These are phyloP conservation scores for Cyprinodon diabolis DNA, from an alignment of 2,797 vertebrate species.

Conservation along the genomic window DNA sequence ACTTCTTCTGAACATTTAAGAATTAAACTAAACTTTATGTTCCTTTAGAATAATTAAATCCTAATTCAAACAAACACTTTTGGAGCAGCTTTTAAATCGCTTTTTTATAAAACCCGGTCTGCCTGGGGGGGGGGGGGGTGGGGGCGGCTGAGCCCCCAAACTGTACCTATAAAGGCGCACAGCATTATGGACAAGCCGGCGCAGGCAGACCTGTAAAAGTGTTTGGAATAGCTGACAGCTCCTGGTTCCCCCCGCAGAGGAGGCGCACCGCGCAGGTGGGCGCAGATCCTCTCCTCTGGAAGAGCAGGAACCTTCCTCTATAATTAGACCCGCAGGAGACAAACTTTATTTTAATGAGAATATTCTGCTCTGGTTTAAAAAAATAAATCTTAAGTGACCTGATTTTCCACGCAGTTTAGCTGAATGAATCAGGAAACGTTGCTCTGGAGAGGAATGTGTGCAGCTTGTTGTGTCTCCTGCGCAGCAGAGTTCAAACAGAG, in stretches of 20 bases:
- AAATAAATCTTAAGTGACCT: too few relatives aligned
- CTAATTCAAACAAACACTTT: background rate
- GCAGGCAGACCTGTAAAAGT: constrained; percentile 80
- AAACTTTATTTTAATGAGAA: background rate
- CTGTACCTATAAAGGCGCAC: constrained; percentile 70
- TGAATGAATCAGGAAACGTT: background rate
- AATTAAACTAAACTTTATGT: background rate
- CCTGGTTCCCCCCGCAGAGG: constrained; percentile 36
- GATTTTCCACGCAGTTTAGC: background rate
- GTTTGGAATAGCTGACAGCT: constrained; percentile 80
- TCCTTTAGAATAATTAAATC: too few relatives aligned
- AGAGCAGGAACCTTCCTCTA: background rate
- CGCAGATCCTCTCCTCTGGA: too few relatives aligned
- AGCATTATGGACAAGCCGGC: constrained; percentile 75
- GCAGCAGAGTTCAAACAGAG: background rate
- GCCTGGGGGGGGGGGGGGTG: constrained; percentile 23
- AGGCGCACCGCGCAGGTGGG: background rate
- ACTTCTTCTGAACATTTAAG: background rate
- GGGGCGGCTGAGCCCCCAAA: constrained; percentile 54
- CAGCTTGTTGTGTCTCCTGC: background rate
- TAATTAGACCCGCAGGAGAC: background rate
- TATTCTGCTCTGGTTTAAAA: background rate
- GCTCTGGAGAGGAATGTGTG: background rate
- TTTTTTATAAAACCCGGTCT: constrained; percentile 48
- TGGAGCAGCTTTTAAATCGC: constrained; percentile 21